Evolutionary conservation across 2,888 invertebrate species (phyloP), one percentile per base, ranked within the genome.

Genomic region (Gerris lacustris): DNA sequence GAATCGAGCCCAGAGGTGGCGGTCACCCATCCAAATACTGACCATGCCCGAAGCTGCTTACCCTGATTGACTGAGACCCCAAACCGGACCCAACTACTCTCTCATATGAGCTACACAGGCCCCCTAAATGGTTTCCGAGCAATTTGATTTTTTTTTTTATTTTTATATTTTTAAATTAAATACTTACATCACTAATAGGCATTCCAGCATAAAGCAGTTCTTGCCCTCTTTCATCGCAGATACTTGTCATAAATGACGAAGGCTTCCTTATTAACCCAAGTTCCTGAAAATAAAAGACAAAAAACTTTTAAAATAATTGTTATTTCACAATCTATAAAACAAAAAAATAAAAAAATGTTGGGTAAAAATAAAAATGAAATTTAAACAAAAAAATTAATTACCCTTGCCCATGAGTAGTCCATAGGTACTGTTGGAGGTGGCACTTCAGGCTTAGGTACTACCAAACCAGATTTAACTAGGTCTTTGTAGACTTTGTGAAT

Each of bases 401-500:
- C 87, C 81, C 94, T 87, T 0, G 98, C 98, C 98, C 98, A 99
- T 74, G 91, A 93, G 81, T 94, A 99, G 81, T 99, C 98, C 98
- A 99, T 98, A 7, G 98, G 98, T n/a, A 99, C 97, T 18, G 98
- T 97, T 4, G 99, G 99, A 55, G 99, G 99, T 9, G 97, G 95
- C 69, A 92, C 87, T 81, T 99, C 98, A 66, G 92, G 89, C 76
- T 88, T 88, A 0, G 94, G 94, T 7, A 91, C 87, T 77, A 99
- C 91, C 70, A 86, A 85, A 63, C 96, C 95, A 18, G 86, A 85
- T 69, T 86, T 84, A 0, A 99, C 95, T 73, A 99, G 83, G 68
- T 86, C 82, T 68, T 84, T 82, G 80, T 91, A 93, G 0, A 92
- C 91, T 76, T 84, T 85, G 78, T 86, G 86, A 75, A 95, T 90